A percentile compares a stretch with the other conserved stretches of the same genome.
Evolutionary conservation across 2,888 invertebrate species (phyloP).

Genomic region (Thyatira batis): DNA sequence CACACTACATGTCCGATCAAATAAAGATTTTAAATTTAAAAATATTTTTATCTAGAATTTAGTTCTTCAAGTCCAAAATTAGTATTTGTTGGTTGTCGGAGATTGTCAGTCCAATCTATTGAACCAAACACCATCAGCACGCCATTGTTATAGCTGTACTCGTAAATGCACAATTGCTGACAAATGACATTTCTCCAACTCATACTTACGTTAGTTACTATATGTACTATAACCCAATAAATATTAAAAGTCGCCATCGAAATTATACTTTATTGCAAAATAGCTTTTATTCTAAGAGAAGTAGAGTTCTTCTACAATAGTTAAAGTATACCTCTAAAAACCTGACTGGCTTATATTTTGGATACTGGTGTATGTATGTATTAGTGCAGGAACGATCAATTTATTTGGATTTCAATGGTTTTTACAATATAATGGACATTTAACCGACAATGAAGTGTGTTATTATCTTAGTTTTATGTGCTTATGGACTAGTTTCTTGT

Average conservation of each 20-base stretch:
- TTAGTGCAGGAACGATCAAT: not conserved
- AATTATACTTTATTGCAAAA: not conserved
- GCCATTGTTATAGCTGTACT: too few relatives aligned
- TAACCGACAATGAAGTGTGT: conserved; percentile 49
- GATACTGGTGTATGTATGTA: conserved; percentile 4
- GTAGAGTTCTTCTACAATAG: not conserved
- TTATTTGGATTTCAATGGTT: conserved; percentile 13
- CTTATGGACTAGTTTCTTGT: conserved; percentile 41
- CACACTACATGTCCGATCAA: too few relatives aligned
- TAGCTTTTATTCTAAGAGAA: not conserved
- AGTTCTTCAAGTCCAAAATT: too few relatives aligned
- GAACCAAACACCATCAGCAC: too few relatives aligned
- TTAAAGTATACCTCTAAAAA: conserved; percentile 4
- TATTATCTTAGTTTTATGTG: conserved; percentile 45
- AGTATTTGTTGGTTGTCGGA: too few relatives aligned
- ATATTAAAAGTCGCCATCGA: conserved; percentile 15
- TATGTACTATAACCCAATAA: conserved; percentile 24
- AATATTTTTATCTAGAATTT: too few relatives aligned
- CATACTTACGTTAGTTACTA: too few relatives aligned
- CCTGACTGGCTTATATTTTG: conserved; percentile 15
- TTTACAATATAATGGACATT: conserved; percentile 27
- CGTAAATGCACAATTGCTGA: conserved; percentile 27
- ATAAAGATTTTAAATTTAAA: too few relatives aligned
- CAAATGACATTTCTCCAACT: conserved; percentile 69
- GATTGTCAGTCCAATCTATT: too few relatives aligned